Evolutionary conservation across 2,113 vertebrate species (phyloP), one percentile per base, ranked within the genome.

Genomic region (Capricornis sumatraensis): DNA sequence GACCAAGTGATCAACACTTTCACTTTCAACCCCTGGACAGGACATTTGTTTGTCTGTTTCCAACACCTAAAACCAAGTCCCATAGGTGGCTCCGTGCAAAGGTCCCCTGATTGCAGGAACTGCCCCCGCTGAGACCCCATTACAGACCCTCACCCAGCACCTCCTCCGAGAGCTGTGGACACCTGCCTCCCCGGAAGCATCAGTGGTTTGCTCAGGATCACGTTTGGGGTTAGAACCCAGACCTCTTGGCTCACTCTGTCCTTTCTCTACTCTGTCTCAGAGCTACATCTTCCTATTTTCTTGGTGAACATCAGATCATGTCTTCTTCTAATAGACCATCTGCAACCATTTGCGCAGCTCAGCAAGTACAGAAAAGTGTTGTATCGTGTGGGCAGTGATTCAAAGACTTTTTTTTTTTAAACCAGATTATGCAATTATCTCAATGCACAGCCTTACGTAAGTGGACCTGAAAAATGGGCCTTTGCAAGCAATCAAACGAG

Each of bases 61-160:
- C 16, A 45, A 57, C 40, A 62, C 33, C n/a, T 53, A 10, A 30
- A 21, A 10, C n/a, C 4, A 30, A 2, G 40, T 21, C 92, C 62
- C n/a, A 15, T 0, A 23, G 28, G 47, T 7, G 6, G 16, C 23
- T 76, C 67, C 1, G 0, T 21, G 50, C 27, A 15, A 53, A 52
- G n/a, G 50, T 30, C 21, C 11, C 17, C 76, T 7, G 57, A 14
- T 13, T 52, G 12, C 36, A 17, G 47, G 60, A n/a, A 17, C 1
- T 0, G 21, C 7, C 5, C 71, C 5, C 0, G 1, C 60, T 3
- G 13, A 3, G n/a, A 40, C 28, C n/a, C 4, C 7, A 0, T 19
- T 2, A 14, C 3, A 7, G 1, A 17, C 53, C 27, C 53, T 8
- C 1, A 33, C 10, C 52, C n/a, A 7, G 27, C 27, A 14, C 36